phyloP scores from a whole-genome alignment of 2,113 vertebrate genomes.

The Plotosus lineatus region DNA sequence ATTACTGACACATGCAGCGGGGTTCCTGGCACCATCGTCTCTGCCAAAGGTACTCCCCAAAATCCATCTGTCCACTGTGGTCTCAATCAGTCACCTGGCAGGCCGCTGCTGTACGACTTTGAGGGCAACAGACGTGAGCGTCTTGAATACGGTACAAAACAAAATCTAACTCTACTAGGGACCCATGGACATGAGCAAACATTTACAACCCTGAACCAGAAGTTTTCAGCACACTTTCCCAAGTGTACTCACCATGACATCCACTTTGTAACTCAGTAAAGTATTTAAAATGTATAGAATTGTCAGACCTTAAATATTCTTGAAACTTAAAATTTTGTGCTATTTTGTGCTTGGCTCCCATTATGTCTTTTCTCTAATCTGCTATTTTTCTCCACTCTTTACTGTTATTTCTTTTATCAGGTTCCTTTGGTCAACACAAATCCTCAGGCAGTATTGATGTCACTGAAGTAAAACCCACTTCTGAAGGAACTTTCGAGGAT shows the following conservation, averaged over 20 bases:
- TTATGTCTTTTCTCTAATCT: neutral
- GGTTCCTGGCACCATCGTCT: constrained; percentile 64
- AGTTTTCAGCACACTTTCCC: constrained; percentile 57
- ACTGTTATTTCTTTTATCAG: constrained; percentile 50
- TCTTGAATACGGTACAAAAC: constrained; percentile 77
- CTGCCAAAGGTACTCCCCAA: constrained; percentile 72
- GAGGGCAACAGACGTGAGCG: constrained; percentile 82
- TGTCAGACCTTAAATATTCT: neutral
- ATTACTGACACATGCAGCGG: constrained; percentile 67
- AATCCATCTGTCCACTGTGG: constrained; percentile 69
- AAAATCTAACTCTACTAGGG: constrained; percentile 52
- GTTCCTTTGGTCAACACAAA: constrained; percentile 72
- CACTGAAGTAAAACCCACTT: constrained; percentile 11
- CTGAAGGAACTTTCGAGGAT: constrained; percentile 26
- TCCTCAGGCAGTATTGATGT: constrained; percentile 59
- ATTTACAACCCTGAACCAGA: constrained; percentile 56
- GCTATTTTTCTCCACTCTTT: neutral
- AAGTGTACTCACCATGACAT: constrained; percentile 24
- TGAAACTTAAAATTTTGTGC: no score
- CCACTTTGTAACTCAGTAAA: constrained; percentile 34
- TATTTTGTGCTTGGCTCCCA: neutral
- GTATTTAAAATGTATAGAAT: constrained; percentile 8
- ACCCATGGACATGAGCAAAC: constrained; percentile 56
- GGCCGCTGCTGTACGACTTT: constrained; percentile 77
- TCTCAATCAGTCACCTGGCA: constrained; percentile 71